Percentiles rank a stretch among this genome's conserved stretches.
These are phyloP conservation scores for Agrochola lota DNA, from an alignment of 2,888 invertebrate genomes.

Conservation along the genomic window DNA sequence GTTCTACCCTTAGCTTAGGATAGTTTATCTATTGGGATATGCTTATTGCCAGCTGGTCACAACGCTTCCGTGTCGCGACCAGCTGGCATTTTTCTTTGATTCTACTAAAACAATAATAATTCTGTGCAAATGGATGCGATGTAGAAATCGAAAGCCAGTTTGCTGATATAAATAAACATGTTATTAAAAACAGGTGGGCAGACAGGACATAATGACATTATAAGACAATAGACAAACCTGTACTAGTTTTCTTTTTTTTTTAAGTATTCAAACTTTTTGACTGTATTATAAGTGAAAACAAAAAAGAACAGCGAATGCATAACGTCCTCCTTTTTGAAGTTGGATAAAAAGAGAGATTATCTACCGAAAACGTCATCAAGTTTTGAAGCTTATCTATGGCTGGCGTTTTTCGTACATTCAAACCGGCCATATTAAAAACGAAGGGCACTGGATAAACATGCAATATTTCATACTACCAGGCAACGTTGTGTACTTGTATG, in stretches of 20 bases:
- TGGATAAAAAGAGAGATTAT: not conserved
- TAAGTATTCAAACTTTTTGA: not conserved
- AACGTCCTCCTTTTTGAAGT: not conserved
- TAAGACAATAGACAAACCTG: slow-evolving; percentile 1
- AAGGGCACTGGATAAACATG: not conserved
- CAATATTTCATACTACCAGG: slow-evolving; percentile 1
- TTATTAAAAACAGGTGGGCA: slow-evolving; percentile 2
- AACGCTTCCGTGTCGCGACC: not conserved
- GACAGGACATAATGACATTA: not conserved
- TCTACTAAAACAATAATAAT: slow-evolving; percentile 9
- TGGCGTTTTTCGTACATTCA: not conserved
- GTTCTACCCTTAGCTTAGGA: not conserved
- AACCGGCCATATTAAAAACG: slow-evolving; percentile 5
- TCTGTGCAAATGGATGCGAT: not conserved
- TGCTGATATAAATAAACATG: not conserved
- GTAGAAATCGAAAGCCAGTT: slow-evolving; percentile 22
- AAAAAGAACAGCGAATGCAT: not conserved
- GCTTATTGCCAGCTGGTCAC: not conserved
- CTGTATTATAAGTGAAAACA: not conserved
- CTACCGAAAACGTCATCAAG: not conserved
- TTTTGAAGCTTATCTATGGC: too few species aligned
- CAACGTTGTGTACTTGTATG: not conserved
- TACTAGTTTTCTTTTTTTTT: too few species aligned
- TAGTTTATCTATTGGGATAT: not conserved
- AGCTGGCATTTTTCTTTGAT: not conserved